A percentile compares a stretch with the other conserved stretches of the same genome.
Evolutionary conservation across 2,113 vertebrate genomes (phyloP).

Genomic region (Rhegmatorhina hoffmannsi): DNA sequence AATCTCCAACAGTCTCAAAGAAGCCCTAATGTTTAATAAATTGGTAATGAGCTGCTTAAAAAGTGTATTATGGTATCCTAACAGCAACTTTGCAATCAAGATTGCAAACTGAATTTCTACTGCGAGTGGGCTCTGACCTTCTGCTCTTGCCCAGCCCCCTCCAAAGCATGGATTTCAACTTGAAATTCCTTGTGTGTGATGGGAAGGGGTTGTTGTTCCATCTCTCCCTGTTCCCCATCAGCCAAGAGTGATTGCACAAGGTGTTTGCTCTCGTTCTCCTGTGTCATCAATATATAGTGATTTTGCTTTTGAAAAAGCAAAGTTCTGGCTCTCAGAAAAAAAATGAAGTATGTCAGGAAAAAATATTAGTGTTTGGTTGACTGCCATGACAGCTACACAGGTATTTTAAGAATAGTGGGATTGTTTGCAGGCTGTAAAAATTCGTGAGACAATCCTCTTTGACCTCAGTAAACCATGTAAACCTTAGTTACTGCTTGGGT

Average conservation of each 20-base stretch:
- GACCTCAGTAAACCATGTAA: neutral
- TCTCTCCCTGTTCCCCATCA: neutral
- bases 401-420: neutral
- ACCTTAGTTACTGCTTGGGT: neutral
- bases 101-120: neutral
- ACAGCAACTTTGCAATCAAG: neutral
- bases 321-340: neutral
- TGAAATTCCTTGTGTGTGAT: neutral
- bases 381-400: neutral
- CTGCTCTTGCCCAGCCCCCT: neutral
- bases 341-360: neutral
- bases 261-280: neutral
- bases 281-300: neutral
- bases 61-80: neutral
- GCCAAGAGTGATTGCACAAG: neutral
- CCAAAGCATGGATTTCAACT: neutral
- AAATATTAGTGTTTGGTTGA: neutral
- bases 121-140: neutral
- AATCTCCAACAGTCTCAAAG: neutral
- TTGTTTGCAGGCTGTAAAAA: neutral
- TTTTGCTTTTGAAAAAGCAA: neutral
- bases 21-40: slow-evolving; percentile 26
- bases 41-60: slow-evolving; percentile 6
- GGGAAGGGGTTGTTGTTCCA: neutral
- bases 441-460: neutral